Base-by-base conservation (phyloP, 2,113 vertebrate genomes). In the Elachura formosa region DNA sequence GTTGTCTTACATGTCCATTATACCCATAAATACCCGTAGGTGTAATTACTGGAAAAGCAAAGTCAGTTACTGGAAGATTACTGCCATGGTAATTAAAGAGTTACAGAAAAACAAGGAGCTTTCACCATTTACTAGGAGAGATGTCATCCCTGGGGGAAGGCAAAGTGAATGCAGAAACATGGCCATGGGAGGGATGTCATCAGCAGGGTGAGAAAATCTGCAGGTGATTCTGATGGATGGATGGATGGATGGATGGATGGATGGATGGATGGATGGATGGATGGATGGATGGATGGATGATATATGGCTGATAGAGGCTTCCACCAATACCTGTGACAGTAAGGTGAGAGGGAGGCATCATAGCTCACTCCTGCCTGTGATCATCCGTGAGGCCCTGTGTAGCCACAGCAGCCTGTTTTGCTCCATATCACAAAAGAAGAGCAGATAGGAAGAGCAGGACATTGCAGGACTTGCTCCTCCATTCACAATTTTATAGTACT, bases 11-110 rank as follows among this genome's bases (percentile, higher is more conserved):
- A 5, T 74, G 54, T 43, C 73, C 52, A 64, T 38, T 72, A 45
- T 22, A 55, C 24, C 56, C 52, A 41, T 85, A 76, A 91, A 78
- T 43, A 48, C 31, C 31, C 0, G 0, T 45, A 41, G 0, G 66
- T 68, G 54, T 79, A 75, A 94, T 93, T 94, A 85, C 52, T 48
- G n/a, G 38, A 79, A 56, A 29, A 66, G 26, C 21, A 73, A 78
- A 78, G 89, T 41, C 87, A 67, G 40, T 68, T 81, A 75, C 68
- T 59, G 43, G 38, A 56, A 43, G 41, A 40, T 81, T 52, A 48
- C 23, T 52, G 31, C 40, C 77, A 19, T 9, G 14, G 41, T 80
- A 88, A 71, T 84, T n/a, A 79, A 77, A 74, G 64, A 91, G 20
- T 58, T 84, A 61, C 0, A 87, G 89, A 71, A 91, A 69, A 93